Base-by-base conservation (phyloP, 2,113 vertebrate species). In the Syrrhaptes paradoxus region DNA sequence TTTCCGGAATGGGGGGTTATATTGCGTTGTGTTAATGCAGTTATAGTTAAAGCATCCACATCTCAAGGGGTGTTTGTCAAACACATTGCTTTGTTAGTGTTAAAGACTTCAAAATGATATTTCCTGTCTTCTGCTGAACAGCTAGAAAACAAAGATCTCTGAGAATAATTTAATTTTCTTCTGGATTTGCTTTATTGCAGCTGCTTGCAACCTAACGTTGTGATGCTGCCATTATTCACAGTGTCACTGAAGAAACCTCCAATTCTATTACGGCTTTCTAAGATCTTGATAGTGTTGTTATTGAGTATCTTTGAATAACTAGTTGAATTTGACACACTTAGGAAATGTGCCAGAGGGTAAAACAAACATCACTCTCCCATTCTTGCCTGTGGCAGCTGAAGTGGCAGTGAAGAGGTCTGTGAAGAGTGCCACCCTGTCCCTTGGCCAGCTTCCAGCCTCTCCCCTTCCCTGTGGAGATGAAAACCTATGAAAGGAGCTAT, bases 301-400 rank as follows among this genome's bases (percentile, higher is more conserved):
- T 31, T 80, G 36, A 85, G 55, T 59, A 48, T 90, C 65, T 95
- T 79, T 95, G 87, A 90, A 66, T 87, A 80, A 70, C 73, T 75
- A 61, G 78, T 74, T 92, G 82, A 92, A 87, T 94, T 87, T 89
- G 66, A 78, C 83, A 79, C 21, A 32, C 10, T 79, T 80, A 43
- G 52, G 83, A 83, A 80, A 61, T 3, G 14, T 76, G 74, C 82
- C 80, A 94, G 78, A 84, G 75, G 65, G 78, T 71, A 41, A 93
- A 91, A 22, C 73, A 92, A 84, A 65, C 68, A 65, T 90, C 18
- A 19, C 21, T 92, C 21, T 92, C 17, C 52, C 11, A 10, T 93
- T 93, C 75, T 85, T 71, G 63, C 45, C 11, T 36, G 63, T 78
- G 67, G 78, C 49, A 91, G 45, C 63, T 95, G 85, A 93, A 92